Evolutionary conservation across 37 sponge, comb jelly and placozoan species (phyloP), one percentile per base, ranked within the genome.

Genomic region (Crambe crambe): DNA sequence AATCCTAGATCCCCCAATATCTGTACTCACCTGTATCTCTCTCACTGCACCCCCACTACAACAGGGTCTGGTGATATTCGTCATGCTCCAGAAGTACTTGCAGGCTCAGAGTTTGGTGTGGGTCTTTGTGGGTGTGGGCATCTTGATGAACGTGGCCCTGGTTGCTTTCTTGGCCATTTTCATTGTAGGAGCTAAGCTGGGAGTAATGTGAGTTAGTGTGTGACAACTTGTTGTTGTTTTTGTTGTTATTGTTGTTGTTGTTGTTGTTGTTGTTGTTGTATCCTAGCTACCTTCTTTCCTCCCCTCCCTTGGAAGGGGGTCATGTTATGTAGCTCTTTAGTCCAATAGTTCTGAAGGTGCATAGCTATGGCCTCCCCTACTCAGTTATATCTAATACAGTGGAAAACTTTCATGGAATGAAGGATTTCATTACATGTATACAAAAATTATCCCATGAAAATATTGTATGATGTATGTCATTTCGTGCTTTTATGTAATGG

Each of bases 21-120:
- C 30, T 58, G 38, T 18, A 26, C 23, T 26, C 61, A 9, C 25
- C 27, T 25, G 17, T 65, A 31, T 65, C 34, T 5, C 35, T 31
- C 34, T 18, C 5, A 65, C 51, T 65, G 32, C 3, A 65, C 30
- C 2, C 43, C n/a, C 27, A 3, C 25, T 70, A 61, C 29, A n/a
- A 5, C 68, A 83, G 84, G 36, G 38, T 18, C 15, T 83, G 69
- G 27, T 83, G 27, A 5, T 83, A 23, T 73, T 58, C 17, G 38
- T 58, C 2, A 47, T 89, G 72, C 37, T 83, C 54, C 79, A 83
- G 69, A 78, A 78, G 73, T 89, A 79, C 79, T 47, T 89, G 29
- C 89, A 89, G 65, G 84, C 82, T 60, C 85, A 85, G 89, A 83
- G 82, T 72, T 22, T 89, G 26, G 84, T 89, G 70, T 83, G 73